These are phyloP conservation scores for Microctonus brassicae DNA, from an alignment of 2,888 invertebrate species.

Conservation along the genomic window DNA sequence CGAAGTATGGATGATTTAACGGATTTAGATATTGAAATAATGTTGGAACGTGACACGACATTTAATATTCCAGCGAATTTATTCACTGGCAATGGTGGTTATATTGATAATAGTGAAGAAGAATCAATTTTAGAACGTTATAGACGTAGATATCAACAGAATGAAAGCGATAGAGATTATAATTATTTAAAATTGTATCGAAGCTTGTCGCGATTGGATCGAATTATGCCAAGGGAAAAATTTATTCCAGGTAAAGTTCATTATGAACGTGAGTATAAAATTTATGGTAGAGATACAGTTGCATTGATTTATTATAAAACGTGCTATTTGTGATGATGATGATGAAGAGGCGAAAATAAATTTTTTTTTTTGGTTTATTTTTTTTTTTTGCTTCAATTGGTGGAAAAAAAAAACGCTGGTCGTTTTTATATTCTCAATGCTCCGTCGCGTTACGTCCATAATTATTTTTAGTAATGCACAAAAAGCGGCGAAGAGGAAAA, in stretches of 20 bases:
- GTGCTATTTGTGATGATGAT: slow-evolving; percentile 61
- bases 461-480: slow-evolving; percentile 24
- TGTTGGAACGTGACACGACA: slow-evolving; percentile 55
- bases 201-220: slow-evolving; percentile 55
- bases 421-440: slow-evolving; percentile 11
- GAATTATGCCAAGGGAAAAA: slow-evolving; percentile 49
- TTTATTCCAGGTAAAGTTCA: slow-evolving; percentile 65
- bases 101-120: slow-evolving; percentile 16
- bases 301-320: slow-evolving; percentile 69
- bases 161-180: slow-evolving; percentile 47
- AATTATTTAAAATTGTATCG: slow-evolving; percentile 57
- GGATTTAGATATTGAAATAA: slow-evolving; percentile 62
- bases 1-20: slow-evolving; percentile 64
- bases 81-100: not conserved
- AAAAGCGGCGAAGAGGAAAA: slow-evolving; percentile 10
- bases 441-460: slow-evolving; percentile 28
- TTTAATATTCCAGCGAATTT: slow-evolving; percentile 44
- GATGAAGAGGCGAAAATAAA: not conserved
- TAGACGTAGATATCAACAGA: slow-evolving; percentile 30
- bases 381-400: slow-evolving; percentile 7
- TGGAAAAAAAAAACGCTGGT: slow-evolving; percentile 35
- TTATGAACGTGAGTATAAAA: slow-evolving; percentile 66
- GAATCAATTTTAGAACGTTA: slow-evolving; percentile 42
- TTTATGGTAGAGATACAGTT: slow-evolving; percentile 67
- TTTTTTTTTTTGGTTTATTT: slow-evolving; percentile 17